phyloP scores from a whole-genome alignment of 2,797 vertebrate genomes.

The Danio choprae region DNA sequence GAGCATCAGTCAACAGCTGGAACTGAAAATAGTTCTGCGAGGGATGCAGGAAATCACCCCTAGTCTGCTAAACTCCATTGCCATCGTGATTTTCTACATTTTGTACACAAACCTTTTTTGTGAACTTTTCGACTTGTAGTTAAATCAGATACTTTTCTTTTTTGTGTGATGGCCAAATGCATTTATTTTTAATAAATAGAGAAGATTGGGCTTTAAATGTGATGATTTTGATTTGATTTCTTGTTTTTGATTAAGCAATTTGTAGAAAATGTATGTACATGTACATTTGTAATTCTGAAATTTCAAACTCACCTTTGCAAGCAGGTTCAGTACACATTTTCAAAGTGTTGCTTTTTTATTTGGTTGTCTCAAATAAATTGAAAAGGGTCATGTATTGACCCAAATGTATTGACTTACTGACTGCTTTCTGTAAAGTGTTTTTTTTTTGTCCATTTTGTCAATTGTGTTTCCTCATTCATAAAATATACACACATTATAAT shows the following conservation, averaged over 20 bases:
- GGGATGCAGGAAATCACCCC: constrained; percentile 3
- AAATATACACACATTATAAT: too few relatives aligned
- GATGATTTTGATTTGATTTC: neutral
- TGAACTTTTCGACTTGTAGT: neutral
- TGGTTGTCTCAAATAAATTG: constrained; percentile 13
- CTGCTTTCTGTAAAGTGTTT: neutral
- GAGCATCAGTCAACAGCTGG: constrained; percentile 18
- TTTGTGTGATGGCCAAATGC: neutral
- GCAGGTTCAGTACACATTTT: neutral
- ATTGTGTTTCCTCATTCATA: neutral
- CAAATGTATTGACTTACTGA: neutral
- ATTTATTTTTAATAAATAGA: constrained; percentile 6
- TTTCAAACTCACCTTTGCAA: constrained; percentile 5
- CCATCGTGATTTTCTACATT: neutral
- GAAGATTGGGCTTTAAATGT: neutral
- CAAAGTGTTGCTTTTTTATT: neutral
- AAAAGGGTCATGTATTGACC: constrained; percentile 8
- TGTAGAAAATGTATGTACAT: neutral
- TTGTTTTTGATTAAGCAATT: neutral
- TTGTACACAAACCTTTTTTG: too few relatives aligned
- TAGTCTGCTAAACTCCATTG: neutral
- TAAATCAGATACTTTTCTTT: too few relatives aligned
- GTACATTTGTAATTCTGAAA: neutral
- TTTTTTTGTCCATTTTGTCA: neutral
- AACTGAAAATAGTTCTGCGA: neutral